phyloP scores from a whole-genome alignment of 2,888 invertebrate genomes.

The Eutolmus rufibarbis region DNA sequence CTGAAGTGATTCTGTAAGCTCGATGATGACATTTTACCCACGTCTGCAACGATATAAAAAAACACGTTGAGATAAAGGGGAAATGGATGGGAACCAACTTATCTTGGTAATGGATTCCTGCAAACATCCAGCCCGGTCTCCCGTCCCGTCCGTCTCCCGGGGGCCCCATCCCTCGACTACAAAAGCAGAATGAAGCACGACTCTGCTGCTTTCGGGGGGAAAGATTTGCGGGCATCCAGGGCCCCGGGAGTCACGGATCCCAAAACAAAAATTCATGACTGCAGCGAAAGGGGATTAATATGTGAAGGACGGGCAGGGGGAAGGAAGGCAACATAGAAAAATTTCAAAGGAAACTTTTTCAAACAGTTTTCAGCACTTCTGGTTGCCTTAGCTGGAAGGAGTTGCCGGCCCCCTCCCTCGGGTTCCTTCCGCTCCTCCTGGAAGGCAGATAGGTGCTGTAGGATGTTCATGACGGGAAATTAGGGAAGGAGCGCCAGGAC shows the following conservation, averaged over 20 bases:
- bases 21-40: conserved; percentile 59
- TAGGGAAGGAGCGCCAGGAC: neutral
- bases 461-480: neutral
- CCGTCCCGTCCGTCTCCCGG: neutral
- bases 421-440: neutral
- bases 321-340: neutral
- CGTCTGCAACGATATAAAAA: conserved; percentile 53
- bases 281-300: neutral
- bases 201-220: neutral
- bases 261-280: neutral
- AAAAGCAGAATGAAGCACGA: neutral
- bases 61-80: conserved; percentile 8
- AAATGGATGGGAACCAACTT: conserved; percentile 12
- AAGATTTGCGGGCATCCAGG: neutral
- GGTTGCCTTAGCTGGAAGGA: neutral
- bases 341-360: neutral
- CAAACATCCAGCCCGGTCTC: neutral
- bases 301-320: neutral
- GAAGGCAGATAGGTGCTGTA: neutral
- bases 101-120: conserved; percentile 2
- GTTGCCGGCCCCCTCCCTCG: neutral
- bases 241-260: neutral
- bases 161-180: neutral
- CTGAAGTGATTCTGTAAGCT: conserved; percentile 59
- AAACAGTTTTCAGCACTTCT: neutral